Evolutionary conservation across 2,797 vertebrate genomes (phyloP), one percentile per base, ranked within the genome.

Genomic region (Acrossocheilus wenchowensis): DNA sequence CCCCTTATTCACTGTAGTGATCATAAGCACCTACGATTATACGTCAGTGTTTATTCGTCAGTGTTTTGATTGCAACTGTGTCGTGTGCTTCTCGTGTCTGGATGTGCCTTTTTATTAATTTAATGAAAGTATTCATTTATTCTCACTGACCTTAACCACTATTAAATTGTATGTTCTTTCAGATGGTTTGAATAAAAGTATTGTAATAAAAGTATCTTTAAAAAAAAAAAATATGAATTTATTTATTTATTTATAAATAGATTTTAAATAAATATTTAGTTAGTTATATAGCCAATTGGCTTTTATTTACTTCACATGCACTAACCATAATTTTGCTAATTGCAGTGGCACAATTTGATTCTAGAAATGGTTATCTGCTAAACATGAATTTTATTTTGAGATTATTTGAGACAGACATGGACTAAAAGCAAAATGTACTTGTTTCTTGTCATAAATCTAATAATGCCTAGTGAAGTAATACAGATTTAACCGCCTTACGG

Each of bases 51-150:
- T 30, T 30, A 30, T 30, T 41, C 5, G 11, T 54, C 23, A 73
- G n/a, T 62, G n/a, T 83, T 60, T 60, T 82, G 36, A 21, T 57
- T 73, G 12, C 45, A 60, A 60, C 21, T 83, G 52, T 43, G 57
- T 41, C 41, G 66, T n/a, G 48, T 41, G 11, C 21, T 50, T 43
- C 4, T 54, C 4, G 23, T 72, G 7, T 57, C 52, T 12, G n/a
- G 5, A 19, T 81, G 34, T 52, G 43, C 15, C 19, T n/a, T 54
- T 54, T 54, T 54, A 54, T 54, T 60, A 4, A 60, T 60, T 57
- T 10, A 57, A 57, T 23, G 19, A 23, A 23, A 57, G 54, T 57
- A 23, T 57, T 23, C 0, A 23, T 57, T 57, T 57, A 57, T 21
- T 57, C 8, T 57, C 23, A 57, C 21, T 57, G 54, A 57, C 21